Conservation (phyloP, 2,888 invertebrate species). For the Caenorhabditis becei region DNA sequence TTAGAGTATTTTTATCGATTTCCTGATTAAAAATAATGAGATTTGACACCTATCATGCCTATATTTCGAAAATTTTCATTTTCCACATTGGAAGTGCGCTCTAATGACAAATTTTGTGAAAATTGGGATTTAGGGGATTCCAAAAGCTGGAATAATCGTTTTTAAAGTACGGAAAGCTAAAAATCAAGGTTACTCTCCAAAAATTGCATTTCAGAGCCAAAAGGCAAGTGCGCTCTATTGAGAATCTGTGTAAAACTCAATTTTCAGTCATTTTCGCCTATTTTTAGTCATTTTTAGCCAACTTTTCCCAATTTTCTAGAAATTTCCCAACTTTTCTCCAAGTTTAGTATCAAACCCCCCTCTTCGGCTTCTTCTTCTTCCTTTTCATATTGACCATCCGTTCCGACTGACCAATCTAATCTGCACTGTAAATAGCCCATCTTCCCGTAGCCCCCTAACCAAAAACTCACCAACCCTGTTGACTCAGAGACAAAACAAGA, state of each 20-base stretch:
- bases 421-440: constrained; percentile 33
- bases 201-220: too few species aligned
- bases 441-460: background rate
- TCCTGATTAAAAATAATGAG: background rate
- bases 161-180: too few species aligned
- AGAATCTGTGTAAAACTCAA: background rate
- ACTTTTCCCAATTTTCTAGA: background rate
- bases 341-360: background rate
- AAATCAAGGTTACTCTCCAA: too few species aligned
- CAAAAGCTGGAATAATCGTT: too few species aligned
- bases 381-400: constrained; percentile 36
- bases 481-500: constrained; percentile 48
- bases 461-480: constrained; percentile 5
- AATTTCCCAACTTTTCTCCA: background rate
- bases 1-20: too few species aligned
- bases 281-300: too few species aligned
- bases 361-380: constrained; percentile 1
- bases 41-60: too few species aligned
- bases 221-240: background rate
- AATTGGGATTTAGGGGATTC: background rate
- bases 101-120: background rate
- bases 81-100: background rate
- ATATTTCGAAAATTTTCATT: background rate
- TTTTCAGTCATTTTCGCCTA: too few species aligned
- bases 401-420: constrained; percentile 55